A percentile compares a stretch with the other conserved stretches of the same genome.
phyloP scores from a whole-genome alignment of 1,140 invertebrate genomes.

The Pseudomyrmex gracilis region DNA sequence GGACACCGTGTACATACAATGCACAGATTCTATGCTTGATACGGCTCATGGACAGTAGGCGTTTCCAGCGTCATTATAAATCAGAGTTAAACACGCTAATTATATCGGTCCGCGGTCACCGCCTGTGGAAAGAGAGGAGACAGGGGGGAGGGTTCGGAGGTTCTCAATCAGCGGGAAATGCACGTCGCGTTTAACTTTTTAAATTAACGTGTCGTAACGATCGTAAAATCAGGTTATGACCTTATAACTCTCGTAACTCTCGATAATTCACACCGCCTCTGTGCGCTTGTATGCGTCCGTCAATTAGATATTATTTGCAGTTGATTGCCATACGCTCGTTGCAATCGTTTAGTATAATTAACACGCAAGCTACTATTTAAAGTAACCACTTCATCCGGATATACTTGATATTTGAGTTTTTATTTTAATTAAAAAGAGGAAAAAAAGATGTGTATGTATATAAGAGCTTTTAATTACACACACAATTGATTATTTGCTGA shows the following conservation, averaged over 20 bases:
- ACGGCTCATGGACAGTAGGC: slow-evolving; percentile 79
- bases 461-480: neutral
- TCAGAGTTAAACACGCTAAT: slow-evolving; percentile 83
- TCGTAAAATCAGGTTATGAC: slow-evolving; percentile 42
- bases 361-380: neutral
- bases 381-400: neutral
- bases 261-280: slow-evolving; percentile 17
- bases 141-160: slow-evolving; percentile 42
- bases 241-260: slow-evolving; percentile 24
- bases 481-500: neutral
- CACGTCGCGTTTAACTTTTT: slow-evolving; percentile 24
- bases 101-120: slow-evolving; percentile 75
- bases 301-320: slow-evolving; percentile 18
- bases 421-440: neutral
- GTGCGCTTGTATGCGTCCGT: neutral
- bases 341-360: slow-evolving; percentile 4
- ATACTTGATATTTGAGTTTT: neutral
- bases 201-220: slow-evolving; percentile 34
- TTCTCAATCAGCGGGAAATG: slow-evolving; percentile 58
- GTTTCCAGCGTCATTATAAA: slow-evolving; percentile 83
- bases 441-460: neutral
- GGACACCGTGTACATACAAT: slow-evolving; percentile 21
- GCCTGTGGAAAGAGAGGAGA: neutral
- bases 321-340: slow-evolving; percentile 8
- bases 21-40: slow-evolving; percentile 61